phyloP scores from a whole-genome alignment of 2,113 vertebrate genomes.

The Empidonax traillii region DNA sequence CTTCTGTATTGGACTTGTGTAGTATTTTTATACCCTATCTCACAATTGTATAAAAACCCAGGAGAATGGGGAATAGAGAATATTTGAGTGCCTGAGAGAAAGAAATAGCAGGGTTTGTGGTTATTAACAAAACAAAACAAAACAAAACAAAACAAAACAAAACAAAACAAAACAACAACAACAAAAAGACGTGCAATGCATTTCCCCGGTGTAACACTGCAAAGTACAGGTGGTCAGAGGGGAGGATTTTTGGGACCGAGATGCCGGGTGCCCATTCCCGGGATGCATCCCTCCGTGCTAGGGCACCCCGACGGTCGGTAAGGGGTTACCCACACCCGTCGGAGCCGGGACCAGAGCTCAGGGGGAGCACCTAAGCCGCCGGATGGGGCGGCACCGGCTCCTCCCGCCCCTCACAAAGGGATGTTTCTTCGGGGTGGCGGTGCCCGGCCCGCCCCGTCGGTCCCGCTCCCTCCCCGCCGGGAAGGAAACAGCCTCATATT shows the following conservation, averaged over 20 bases:
- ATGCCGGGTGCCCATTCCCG: rapidly evolving
- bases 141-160: background rate
- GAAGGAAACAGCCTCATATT: constrained; percentile 74
- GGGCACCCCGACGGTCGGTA: rapidly evolving
- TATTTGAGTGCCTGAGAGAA: background rate
- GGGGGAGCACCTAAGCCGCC: background rate
- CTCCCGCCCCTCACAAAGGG: constrained; percentile 61
- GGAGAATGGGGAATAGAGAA: background rate
- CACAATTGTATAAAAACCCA: background rate
- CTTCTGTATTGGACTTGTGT: background rate
- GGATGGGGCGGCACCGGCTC: background rate
- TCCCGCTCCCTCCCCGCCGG: constrained; percentile 44
- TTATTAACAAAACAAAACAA: too few species aligned
- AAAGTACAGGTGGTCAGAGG: background rate
- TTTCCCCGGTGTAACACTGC: rapidly evolving
- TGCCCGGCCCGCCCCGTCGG: background rate
- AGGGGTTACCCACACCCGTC: background rate
- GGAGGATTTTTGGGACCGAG: rapidly evolving
- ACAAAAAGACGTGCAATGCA: rapidly evolving
- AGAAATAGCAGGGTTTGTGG: rapidly evolving
- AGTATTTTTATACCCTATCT: background rate
- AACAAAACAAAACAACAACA: background rate
- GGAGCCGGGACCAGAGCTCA: background rate
- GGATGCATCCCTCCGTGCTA: background rate
- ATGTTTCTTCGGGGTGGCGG: constrained; percentile 58